Conservation (phyloP, 1,140 invertebrate species). For the Antheraea pernyi region DNA sequence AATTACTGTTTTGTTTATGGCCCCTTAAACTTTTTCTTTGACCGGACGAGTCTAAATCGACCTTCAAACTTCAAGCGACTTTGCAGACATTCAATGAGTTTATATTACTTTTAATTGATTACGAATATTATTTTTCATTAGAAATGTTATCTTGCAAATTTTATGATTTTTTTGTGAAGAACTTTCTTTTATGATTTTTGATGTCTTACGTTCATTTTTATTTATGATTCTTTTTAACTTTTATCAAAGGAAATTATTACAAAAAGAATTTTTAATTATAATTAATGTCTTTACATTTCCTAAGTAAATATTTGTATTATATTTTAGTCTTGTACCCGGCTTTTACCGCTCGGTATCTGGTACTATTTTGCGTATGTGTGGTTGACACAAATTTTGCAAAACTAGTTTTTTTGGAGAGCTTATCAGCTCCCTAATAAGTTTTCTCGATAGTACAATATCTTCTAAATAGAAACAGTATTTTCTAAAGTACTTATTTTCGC, state of each 20-base stretch:
- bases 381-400: no score
- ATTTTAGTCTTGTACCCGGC: no score
- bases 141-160: neutral
- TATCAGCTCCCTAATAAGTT: no score
- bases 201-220: neutral
- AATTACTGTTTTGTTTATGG: constrained; percentile 5
- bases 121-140: neutral
- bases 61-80: constrained; percentile 1
- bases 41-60: neutral
- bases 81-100: neutral
- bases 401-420: no score
- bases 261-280: neutral
- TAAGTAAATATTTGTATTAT: no score
- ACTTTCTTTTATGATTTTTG: neutral
- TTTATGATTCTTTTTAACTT: neutral
- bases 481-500: no score
- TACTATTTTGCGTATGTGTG: no score
- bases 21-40: constrained; percentile 1
- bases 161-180: neutral
- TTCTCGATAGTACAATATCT: no score
- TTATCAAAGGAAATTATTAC: neutral
- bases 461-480: no score
- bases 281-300: neutral
- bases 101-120: constrained; percentile 1
- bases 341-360: no score